Conservation (phyloP, 1,140 invertebrate species). For the Drosophila cardini region DNA sequence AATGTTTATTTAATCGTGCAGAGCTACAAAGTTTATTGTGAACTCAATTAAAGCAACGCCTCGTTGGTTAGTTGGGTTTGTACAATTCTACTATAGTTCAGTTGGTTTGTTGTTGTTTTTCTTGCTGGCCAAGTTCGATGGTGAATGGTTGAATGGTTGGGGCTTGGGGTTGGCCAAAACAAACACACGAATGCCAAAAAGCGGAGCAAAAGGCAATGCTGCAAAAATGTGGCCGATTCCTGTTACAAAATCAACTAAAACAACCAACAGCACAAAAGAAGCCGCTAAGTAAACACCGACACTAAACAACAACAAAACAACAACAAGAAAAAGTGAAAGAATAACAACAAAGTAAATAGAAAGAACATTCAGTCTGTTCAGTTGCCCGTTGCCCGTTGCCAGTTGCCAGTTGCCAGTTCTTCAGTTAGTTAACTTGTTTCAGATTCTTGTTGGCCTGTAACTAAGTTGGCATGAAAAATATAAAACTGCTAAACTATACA, state of each 20-base stretch:
- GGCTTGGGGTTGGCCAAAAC: conserved; percentile 6
- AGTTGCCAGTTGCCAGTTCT: conserved; percentile 10
- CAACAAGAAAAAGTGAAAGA: conserved; percentile 3
- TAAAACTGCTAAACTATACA: conserved; percentile 26
- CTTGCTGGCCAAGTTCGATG: background rate
- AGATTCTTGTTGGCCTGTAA: conserved; percentile 35
- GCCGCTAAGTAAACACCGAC: conserved; percentile 59
- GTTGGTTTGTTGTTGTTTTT: conserved; percentile 19
- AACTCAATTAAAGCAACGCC: conserved; percentile 58
- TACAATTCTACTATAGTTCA: background rate
- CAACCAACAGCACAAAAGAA: conserved; percentile 53
- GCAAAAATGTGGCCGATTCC: conserved; percentile 45
- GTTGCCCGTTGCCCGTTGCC: conserved; percentile 22
- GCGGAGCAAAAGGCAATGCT: conserved; percentile 34
- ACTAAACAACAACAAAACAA: conserved; percentile 21
- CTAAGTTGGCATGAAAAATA: conserved; percentile 31
- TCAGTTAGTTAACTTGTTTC: conserved; percentile 36
- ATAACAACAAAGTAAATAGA: conserved; percentile 52
- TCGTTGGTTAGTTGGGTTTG: conserved; percentile 35
- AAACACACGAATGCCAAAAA: conserved; percentile 37
- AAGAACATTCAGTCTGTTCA: conserved; percentile 40
- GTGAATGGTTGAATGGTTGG: no score
- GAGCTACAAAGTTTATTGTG: conserved; percentile 49
- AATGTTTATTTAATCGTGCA: conserved; percentile 55
- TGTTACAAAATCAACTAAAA: conserved; percentile 62